Base-by-base conservation (phyloP, 1,140 invertebrate species). In the Drosophila nebulosa region DNA sequence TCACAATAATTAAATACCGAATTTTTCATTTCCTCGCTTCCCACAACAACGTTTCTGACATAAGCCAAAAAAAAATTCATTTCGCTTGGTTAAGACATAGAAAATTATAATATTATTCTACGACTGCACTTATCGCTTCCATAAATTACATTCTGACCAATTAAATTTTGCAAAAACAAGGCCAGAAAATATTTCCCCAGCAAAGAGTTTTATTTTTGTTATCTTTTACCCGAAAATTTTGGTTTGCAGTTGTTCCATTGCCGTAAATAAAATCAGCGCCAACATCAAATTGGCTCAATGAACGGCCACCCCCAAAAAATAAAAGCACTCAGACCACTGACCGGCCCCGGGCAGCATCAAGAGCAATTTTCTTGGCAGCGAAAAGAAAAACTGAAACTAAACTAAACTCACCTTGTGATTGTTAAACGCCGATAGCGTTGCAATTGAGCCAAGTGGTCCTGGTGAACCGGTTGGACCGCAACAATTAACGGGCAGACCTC, bases 401-500 rank as follows among this genome's bases (percentile, higher is more conserved):
- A 75, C 64, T 64, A 42, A 64, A 72, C 85, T 90, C 74, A 93
- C 93, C 90, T 96, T 96, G 90, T 96, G 96, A 76, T 95, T 94
- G 90, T 96, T 96, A 91, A 96, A 97, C 60, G 95, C 96, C 75
- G 94, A 95, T 76, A 94, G 91, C 7, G 95, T 95, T n/a, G 96
- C 96, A 84, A 97, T 93, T 6, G 96, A 96, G n/a, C 96, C 95
- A 55, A 97, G 92, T 4, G 95, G 96, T 32, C 95, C 95, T 27
- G 95, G 95, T 86, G 95, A 96, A 39, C 95, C 95, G 14, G 95
- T 95, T 57, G 95, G 95, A 56, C 95, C 93, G 91, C 96, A 96
- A 91, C 95, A 96, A 80, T 95, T 95, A 12, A 95, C 95, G 5
- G 95, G 95, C 39, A 95, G 84, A 61, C 95, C 94, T 50, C 93